These are phyloP conservation scores for Semotilus atromaculatus DNA, from an alignment of 2,797 vertebrate species.

Conservation along the genomic window DNA sequence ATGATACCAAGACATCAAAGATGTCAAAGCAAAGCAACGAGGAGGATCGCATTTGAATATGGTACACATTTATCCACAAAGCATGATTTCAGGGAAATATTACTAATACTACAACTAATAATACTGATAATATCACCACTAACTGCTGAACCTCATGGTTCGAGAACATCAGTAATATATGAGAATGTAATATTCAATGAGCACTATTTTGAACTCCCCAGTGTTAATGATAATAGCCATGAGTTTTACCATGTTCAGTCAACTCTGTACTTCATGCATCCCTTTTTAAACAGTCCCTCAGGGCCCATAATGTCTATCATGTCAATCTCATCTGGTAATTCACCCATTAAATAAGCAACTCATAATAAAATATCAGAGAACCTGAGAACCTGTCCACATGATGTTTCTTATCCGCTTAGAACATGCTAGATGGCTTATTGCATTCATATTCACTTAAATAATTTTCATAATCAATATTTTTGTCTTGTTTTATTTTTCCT, in stretches of 20 bases:
- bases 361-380: background rate
- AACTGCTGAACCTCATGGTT: background rate
- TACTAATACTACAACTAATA: slow-evolving; percentile 8
- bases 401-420: background rate
- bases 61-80: slow-evolving; percentile 10
- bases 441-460: background rate
- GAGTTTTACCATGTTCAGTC: background rate
- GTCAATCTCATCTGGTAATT: background rate
- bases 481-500: too few species aligned
- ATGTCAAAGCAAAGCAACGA: slow-evolving; percentile 33
- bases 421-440: background rate
- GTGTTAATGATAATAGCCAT: slow-evolving; percentile 17
- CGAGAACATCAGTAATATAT: background rate
- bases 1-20: slow-evolving; percentile 35
- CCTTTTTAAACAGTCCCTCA: background rate
- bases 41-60: slow-evolving; percentile 11
- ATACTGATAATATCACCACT: slow-evolving; percentile 1
- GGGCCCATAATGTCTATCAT: background rate
- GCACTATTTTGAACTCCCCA: slow-evolving; percentile 6
- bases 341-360: background rate
- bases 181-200: slow-evolving; percentile 21
- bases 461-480: background rate
- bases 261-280: background rate
- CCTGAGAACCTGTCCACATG: background rate
- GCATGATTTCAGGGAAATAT: slow-evolving; percentile 60